Evolutionary conservation across 2,797 vertebrate genomes (phyloP), one percentile per base, ranked within the genome.

Genomic region (Esox masquinongy): DNA sequence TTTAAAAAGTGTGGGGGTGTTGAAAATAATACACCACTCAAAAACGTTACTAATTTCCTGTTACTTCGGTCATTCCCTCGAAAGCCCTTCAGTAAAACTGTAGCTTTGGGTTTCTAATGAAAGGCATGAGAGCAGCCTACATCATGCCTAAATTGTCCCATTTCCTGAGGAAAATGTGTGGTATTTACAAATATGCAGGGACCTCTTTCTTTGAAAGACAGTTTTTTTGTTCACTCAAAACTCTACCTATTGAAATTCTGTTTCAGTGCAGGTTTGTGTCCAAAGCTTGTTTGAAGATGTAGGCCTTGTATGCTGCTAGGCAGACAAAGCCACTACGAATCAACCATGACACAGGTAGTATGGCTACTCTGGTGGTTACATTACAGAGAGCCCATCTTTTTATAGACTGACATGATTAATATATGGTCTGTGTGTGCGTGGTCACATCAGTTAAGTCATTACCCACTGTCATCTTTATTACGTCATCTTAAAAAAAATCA

Each of bases 221-320:
- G 64, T 19, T 5, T 67, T 31, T 64, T 67, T 67, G 29, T 67
- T 67, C 3, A 15, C 5, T 34, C 26, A 67, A 67, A 67, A 17
- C 26, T 31, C 14, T 31, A 66, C 63, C 29, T 29, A 67, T 36
- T 67, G 64, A 67, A 34, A 16, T 16, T 67, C 29, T 36, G 29
- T 61, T 59, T 9, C 22, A 67, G 16, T 31, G 31, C 7, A 67
- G 17, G 15, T 36, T 31, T 24, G 15, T 26, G 74, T 61, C 17
- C 74, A 68, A 43, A 83, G 84, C 66, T 63, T 39, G 19, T 43
- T 68, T 26, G 29, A 22, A 64, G 4, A 72, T 68, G n/a, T 14
- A 49, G 53, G 19, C 69, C 12, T 69, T 73, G 68, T 66, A 56
- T 64, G 29, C 16, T 29, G 11, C 53, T 61, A 22, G 26, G 26